phyloP scores from a whole-genome alignment of 2,113 vertebrate genomes.

The Raja brachyura region DNA sequence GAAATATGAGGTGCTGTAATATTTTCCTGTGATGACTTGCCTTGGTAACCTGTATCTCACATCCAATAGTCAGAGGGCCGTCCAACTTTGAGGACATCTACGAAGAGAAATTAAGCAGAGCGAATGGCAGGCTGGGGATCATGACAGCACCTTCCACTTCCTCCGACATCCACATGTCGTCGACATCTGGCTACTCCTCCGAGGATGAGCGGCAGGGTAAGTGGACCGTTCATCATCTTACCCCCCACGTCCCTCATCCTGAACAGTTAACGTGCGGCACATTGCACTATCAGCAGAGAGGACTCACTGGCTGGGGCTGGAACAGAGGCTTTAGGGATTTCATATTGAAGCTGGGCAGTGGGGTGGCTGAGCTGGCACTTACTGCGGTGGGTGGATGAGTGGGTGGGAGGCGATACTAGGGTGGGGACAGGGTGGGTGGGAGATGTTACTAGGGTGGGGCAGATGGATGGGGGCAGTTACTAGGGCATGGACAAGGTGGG shows the following conservation, averaged over 20 bases:
- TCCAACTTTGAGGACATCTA: neutral
- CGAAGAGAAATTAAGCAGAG: neutral
- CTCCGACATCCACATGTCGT: neutral
- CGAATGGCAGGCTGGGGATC: neutral
- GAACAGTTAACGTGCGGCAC: no score
- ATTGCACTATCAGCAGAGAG: neutral
- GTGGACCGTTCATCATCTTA: neutral
- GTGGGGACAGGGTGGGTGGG: neutral
- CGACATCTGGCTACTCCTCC: constrained; percentile 23
- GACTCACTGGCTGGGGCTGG: neutral
- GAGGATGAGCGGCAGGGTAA: constrained; percentile 24
- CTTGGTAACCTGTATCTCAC: neutral
- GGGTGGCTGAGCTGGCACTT: neutral
- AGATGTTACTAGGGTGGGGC: neutral
- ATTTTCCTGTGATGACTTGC: neutral
- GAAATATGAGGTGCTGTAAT: neutral
- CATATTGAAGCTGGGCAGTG: neutral
- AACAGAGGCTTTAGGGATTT: neutral
- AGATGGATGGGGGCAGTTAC: no score
- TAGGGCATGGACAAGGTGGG: neutral
- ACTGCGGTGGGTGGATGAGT: no score
- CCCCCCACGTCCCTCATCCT: no score
- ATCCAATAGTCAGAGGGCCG: neutral
- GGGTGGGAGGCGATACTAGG: no score
- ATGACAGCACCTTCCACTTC: neutral